Evolutionary conservation across 2,888 invertebrate species (phyloP), one percentile per base, ranked within the genome.

Genomic region (Epinotia brunnichana): DNA sequence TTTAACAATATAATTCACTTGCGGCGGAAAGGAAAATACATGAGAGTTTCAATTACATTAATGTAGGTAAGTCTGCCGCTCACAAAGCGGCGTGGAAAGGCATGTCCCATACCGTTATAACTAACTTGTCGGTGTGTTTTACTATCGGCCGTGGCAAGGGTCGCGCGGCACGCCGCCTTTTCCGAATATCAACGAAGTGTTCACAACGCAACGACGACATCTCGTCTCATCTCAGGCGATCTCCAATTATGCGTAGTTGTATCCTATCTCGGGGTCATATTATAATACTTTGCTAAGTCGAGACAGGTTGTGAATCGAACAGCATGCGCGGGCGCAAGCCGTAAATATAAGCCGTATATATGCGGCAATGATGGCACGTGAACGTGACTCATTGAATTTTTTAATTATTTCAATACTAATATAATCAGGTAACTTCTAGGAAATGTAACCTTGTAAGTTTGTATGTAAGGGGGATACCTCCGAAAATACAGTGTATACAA

Each of bases 51-150:
- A 9, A 57, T 24, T 57, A 7, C 7, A 29, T 7, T 29, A 29
- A 9, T 29, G 41, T 29, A 15, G 15, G 24, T 57, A 57, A n/a
- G 10, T n/a, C 15, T n/a, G n/a, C 4, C n/a, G 3, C 57, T 39
- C 19, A 41, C 44, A 24, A 44, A 44, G 21, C 44, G 44, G 9
- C 61, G 17, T 9, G 60, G 13, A 48, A 48, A 61, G 44, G 44
- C 61, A 44, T 29, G 44, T 17, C 19, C 62, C n/a, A 15, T n/a
- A 17, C 29, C 1, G n/a, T 11, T 39, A 41, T 66, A 66, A 66
- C 66, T 11, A 66, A 35, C 54, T 54, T 53, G 64, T 64, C 64
- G 19, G 19, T 2, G n/a, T 66, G 54, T 66, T 66, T 56, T 66
- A 66, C 11, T 41, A 21, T 41, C 54, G 15, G 19, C n/a, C 39